A percentile compares a stretch with the other conserved stretches of the same genome.
phyloP scores from a whole-genome alignment of 1,140 invertebrate genomes.

The Hylaeus anthracinus region DNA sequence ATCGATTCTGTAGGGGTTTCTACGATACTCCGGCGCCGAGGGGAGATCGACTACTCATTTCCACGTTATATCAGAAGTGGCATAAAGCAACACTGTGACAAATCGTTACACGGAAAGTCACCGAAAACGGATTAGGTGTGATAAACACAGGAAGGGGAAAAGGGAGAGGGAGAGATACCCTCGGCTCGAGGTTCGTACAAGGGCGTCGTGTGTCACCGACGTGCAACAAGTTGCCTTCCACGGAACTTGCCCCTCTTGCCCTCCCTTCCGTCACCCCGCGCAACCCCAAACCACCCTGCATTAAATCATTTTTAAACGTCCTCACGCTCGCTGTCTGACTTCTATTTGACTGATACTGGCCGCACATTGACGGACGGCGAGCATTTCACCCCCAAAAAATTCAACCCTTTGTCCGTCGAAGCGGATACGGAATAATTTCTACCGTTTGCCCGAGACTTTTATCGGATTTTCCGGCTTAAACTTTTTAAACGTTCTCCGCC shows the following conservation, averaged over 20 bases:
- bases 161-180: constrained; percentile 48
- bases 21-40: background rate
- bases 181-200: constrained; percentile 66
- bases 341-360: constrained; percentile 67
- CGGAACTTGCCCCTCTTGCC: constrained; percentile 42
- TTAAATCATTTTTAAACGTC: constrained; percentile 74
- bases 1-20: background rate
- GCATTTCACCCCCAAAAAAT: constrained; percentile 16
- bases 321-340: constrained; percentile 66
- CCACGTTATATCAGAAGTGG: constrained; percentile 13
- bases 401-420: background rate
- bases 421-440: background rate
- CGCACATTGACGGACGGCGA: constrained; percentile 47
- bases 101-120: constrained; percentile 57
- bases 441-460: background rate
- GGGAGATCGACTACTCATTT: constrained; percentile 12
- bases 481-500: background rate
- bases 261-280: constrained; percentile 34
- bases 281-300: constrained; percentile 51
- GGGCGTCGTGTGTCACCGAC: constrained; percentile 71
- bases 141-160: constrained; percentile 57
- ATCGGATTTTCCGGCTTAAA: background rate
- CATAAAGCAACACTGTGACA: constrained; percentile 49
- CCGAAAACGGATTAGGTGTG: constrained; percentile 65
- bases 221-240: constrained; percentile 74